Conservation (phyloP, 2,888 invertebrate genomes). For the Osmoderma eremita region DNA sequence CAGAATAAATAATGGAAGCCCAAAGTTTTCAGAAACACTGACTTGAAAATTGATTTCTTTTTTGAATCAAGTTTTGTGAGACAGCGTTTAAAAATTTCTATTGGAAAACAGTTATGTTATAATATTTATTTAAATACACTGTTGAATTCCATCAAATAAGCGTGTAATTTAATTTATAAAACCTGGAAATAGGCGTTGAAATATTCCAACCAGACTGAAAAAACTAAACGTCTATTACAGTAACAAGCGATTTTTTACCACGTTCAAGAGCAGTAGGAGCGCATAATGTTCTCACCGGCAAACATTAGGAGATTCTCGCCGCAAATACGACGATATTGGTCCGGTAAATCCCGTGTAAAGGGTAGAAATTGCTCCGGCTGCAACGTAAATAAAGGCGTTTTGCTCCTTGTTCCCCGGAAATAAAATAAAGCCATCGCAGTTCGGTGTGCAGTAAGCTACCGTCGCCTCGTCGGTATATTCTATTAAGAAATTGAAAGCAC, state of each 20-base stretch:
- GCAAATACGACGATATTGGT: constrained; percentile 19
- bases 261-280: constrained; percentile 10
- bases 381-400: constrained; percentile 39
- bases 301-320: constrained; percentile 26
- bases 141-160: too few species aligned
- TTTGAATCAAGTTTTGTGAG: too few species aligned
- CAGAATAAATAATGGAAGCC: too few species aligned
- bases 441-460: constrained; percentile 16
- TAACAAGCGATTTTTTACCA: constrained; percentile 3
- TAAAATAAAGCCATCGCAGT: constrained; percentile 25
- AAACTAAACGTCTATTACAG: constrained; percentile 3
- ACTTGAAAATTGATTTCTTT: too few species aligned
- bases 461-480: constrained; percentile 28
- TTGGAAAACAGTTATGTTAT: too few species aligned
- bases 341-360: constrained; percentile 28
- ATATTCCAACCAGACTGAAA: not conserved
- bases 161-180: too few species aligned
- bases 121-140: too few species aligned
- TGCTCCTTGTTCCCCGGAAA: constrained; percentile 26
- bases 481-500: constrained; percentile 42
- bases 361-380: constrained; percentile 21
- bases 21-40: too few species aligned
- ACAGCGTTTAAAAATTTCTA: too few species aligned
- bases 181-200: too few species aligned
- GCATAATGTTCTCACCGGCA: constrained; percentile 21